Percentiles rank a stretch among this genome's conserved stretches.
phyloP scores from a whole-genome alignment of 2,888 invertebrate genomes.

The Arrhopalites spinosus region DNA sequence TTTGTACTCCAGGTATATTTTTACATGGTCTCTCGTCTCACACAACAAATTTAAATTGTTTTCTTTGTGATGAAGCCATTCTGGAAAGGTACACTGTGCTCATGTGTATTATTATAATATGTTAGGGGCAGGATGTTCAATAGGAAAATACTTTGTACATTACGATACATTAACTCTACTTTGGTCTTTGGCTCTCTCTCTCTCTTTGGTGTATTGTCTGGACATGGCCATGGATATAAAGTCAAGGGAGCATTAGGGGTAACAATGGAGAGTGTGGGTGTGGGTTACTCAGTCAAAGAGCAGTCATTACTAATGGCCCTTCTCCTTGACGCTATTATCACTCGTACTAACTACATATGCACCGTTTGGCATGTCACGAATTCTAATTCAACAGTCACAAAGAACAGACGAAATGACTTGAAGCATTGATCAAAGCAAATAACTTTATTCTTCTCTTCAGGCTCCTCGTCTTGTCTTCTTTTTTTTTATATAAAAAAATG shows the following conservation, averaged over 20 bases:
- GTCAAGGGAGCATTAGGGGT: neutral
- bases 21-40: no score
- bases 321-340: slow-evolving; percentile 25
- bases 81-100: neutral
- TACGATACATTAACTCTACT: no score
- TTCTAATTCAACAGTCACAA: slow-evolving; percentile 31
- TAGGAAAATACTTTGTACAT: no score
- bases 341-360: slow-evolving; percentile 8
- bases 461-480: slow-evolving; percentile 22
- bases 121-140: no score
- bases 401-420: slow-evolving; percentile 30
- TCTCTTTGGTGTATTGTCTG: neutral
- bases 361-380: slow-evolving; percentile 29
- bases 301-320: slow-evolving; percentile 31
- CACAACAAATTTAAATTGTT: neutral
- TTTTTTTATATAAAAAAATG: no score
- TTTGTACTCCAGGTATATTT: no score
- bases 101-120: no score
- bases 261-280: slow-evolving; percentile 1
- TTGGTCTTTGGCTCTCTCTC: no score
- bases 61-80: neutral
- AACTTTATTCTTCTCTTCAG: slow-evolving; percentile 28
- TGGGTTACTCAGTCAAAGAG: slow-evolving; percentile 34
- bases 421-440: slow-evolving; percentile 41
- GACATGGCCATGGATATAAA: neutral